Percentiles rank a stretch among this genome's conserved stretches.
These are phyloP conservation scores for Oscheius sp. DNA, from an alignment of 2,888 invertebrate genomes.

Conservation along the genomic window DNA sequence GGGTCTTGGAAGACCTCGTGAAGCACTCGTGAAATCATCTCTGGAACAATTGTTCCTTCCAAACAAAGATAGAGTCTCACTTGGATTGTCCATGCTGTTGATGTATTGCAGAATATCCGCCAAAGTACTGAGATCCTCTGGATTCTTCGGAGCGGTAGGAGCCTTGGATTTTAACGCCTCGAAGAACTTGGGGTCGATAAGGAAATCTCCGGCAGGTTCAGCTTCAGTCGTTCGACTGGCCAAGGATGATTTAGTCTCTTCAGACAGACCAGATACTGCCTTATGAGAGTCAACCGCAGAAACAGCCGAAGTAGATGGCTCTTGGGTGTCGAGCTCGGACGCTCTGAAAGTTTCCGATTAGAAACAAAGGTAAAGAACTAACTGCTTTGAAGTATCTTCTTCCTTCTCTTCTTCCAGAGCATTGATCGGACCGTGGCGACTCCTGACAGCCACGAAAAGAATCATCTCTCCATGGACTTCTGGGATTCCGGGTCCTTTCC, in stretches of 20 bases:
- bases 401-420: no score
- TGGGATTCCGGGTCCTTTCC: slow-evolving; percentile 53
- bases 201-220: slow-evolving; percentile 6
- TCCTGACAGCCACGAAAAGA: slow-evolving; percentile 26
- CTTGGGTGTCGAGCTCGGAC: no score
- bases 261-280: no score
- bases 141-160: neutral
- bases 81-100: slow-evolving; percentile 18
- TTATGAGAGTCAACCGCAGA: no score
- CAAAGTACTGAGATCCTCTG: neutral
- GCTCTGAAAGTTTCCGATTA: no score
- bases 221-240: no score
- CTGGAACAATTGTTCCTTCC: neutral
- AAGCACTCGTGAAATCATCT: slow-evolving; percentile 8
- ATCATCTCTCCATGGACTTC: slow-evolving; percentile 37
- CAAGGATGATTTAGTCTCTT: no score
- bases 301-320: no score
- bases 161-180: neutral
- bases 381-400: no score
- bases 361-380: no score
- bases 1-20: slow-evolving; percentile 8
- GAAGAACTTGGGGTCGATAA: slow-evolving; percentile 8
- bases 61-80: slow-evolving; percentile 2
- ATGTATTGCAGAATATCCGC: slow-evolving; percentile 28
- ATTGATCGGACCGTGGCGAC: no score